Conservation (phyloP, 2,113 vertebrate species). For the Cinclus cinclus region DNA sequence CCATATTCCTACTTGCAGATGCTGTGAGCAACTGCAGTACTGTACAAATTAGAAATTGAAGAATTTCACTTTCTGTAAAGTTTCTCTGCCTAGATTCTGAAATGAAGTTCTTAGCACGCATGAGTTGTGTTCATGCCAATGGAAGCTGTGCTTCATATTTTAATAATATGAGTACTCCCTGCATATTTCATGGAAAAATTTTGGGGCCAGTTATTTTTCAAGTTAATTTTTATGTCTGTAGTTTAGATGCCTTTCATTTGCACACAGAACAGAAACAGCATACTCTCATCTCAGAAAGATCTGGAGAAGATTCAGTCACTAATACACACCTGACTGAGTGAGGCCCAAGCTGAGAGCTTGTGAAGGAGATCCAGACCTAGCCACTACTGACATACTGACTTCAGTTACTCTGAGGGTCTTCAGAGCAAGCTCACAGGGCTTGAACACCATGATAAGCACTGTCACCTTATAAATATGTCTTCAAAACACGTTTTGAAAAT, state of each 20-base stretch:
- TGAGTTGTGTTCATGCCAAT: neutral
- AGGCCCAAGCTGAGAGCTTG: neutral
- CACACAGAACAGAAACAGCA: neutral
- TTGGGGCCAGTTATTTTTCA: neutral
- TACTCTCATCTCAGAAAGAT: neutral
- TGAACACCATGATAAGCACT: neutral
- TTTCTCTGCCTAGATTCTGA: neutral
- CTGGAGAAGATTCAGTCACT: neutral
- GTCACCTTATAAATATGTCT: neutral
- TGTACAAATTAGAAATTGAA: neutral
- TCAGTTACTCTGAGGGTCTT: neutral
- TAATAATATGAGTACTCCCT: neutral
- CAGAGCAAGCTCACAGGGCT: neutral
- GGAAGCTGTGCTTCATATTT: neutral
- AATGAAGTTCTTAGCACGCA: neutral
- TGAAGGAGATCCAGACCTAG: neutral
- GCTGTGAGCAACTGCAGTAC: neutral
- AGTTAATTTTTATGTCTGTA: neutral
- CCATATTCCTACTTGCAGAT: neutral
- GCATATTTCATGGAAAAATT: neutral
- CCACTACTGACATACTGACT: fast-evolving
- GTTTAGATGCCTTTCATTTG: neutral
- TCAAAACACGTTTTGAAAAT: neutral
- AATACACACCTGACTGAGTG: neutral
- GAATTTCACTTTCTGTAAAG: neutral